These are phyloP conservation scores for Leptothorax acervorum DNA, from an alignment of 2,888 invertebrate genomes.

Conservation along the genomic window DNA sequence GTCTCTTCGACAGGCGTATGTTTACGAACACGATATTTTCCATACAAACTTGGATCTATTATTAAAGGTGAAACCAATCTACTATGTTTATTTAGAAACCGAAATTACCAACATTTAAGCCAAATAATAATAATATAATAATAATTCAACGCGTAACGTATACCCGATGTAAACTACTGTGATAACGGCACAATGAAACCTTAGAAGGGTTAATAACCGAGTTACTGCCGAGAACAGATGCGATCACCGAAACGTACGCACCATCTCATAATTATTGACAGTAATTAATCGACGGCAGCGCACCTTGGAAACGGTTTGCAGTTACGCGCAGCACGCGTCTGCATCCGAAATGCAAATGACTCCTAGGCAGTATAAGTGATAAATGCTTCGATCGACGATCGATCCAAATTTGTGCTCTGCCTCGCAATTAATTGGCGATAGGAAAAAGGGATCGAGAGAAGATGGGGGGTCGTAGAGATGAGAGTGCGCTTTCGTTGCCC, in stretches of 20 bases:
- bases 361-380: constrained; percentile 40
- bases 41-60: not conserved
- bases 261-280: constrained; percentile 37
- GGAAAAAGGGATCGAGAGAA: constrained; percentile 40
- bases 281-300: constrained; percentile 43
- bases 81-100: not conserved
- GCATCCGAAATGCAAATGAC: constrained; percentile 35
- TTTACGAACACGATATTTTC: not conserved
- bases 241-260: constrained; percentile 38
- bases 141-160: not conserved
- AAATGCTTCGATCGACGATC: constrained; percentile 20
- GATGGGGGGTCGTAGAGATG: constrained; percentile 61
- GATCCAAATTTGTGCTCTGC: constrained; percentile 34
- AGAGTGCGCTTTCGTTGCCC: constrained; percentile 75
- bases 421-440: constrained; percentile 50
- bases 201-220: constrained; percentile 7
- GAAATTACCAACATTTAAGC: not conserved
- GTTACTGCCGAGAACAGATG: constrained; percentile 23
- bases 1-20: not conserved
- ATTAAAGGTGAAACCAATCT: not conserved
- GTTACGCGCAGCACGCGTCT: constrained; percentile 8
- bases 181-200: not conserved
- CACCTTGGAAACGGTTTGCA: constrained; percentile 15
- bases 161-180: not conserved
- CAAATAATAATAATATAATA: not conserved